Evolutionary conservation across 2,113 vertebrate genomes (phyloP), one percentile per base, ranked within the genome.

Genomic region (Sciurus niger): DNA sequence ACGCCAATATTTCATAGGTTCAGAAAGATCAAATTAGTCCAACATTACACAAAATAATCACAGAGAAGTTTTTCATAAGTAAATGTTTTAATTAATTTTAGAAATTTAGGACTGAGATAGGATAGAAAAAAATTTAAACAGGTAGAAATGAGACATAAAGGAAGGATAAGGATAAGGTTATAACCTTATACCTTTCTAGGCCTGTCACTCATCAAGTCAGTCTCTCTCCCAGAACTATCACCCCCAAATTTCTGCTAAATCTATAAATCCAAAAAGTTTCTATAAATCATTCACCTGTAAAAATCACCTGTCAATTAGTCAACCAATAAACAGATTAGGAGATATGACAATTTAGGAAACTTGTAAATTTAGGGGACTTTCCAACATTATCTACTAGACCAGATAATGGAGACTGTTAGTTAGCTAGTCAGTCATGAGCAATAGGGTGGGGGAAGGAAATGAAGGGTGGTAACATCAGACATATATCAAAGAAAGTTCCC

Each of bases 1-100:
- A 28, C 58, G 48, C 13, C 28, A 76, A 67, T 11, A 58, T 51
- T 58, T 89, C 51, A 58, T 28, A 93, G 53, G 37, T 84, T 48
- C 77, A 91, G 43, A 93, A 96, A 79, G 18, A 10, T 9, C 13
- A 87, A 87, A 60, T 55, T 28, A 68, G 30, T 84, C 40, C 2
- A 76, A 90, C 92, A 76, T 94, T 51, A 80, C 18, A 48, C 9
- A 94, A 67, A 78, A 40, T 53, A 63, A 10, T 76, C 92, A 74
- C 2, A 72, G 43, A 37, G 76, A 72, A 68, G 76, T 55, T 70
- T 24, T 25, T 72, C 6, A 7, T 83, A 76, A 72, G n/a, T 34
- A 96, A 92, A 84, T 48, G 28, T 80, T 70, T 90, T 63, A 43
- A 58, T 79, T 79, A 89, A 76, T 76, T 92, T 92, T 78, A 96